Base-by-base conservation (phyloP, 2,113 vertebrate genomes). In the Hippolais icterina region DNA sequence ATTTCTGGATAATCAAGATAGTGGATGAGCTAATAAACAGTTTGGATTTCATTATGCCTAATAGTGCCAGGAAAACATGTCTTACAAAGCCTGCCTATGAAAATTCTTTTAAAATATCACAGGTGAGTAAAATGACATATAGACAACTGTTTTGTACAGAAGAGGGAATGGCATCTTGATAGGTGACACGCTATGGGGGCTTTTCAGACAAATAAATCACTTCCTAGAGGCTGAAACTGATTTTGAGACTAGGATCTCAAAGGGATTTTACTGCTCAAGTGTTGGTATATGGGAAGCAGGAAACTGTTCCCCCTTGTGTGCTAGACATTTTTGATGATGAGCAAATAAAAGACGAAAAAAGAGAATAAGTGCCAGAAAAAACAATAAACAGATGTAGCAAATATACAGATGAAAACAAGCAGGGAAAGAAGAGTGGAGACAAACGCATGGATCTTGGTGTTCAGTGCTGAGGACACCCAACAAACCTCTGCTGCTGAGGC, bases 1-100 rank as follows among this genome's bases (percentile, higher is more conserved):
- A 82, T 95, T 90, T 97, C 74, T 96, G 94, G 83, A 76, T 87
- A 93, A 89, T 89, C 6, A 24, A 94, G 91, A 96, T 92, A 87
- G 87, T 93, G 46, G 95, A 94, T 95, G 83, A 96, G 81, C 93
- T 97, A 97, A 96, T 94, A 95, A 96, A 95, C 74, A 93, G 87
- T 79, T 97, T 93, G 91, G 83, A 91, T 95, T 95, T 94, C 87
- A 89, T 96, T 95, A 91, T 69, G 49, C 65, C 77, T 94, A 85
- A 87, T 72, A 93, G 69, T 82, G 89, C 93, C 93, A 96, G 91
- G 74, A 95, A 89, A 87, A 46, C 87, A 71, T 64, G 81, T 82
- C 83, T 92, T 94, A 87, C 20, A 87, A 49, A 71, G 28, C 23
- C 57, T 87, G 69, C 23, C 42, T 82, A 44, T 68, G 61, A 95